These are phyloP conservation scores for Drosophila chauvacae DNA, from an alignment of 1,140 invertebrate genomes.

Conservation along the genomic window DNA sequence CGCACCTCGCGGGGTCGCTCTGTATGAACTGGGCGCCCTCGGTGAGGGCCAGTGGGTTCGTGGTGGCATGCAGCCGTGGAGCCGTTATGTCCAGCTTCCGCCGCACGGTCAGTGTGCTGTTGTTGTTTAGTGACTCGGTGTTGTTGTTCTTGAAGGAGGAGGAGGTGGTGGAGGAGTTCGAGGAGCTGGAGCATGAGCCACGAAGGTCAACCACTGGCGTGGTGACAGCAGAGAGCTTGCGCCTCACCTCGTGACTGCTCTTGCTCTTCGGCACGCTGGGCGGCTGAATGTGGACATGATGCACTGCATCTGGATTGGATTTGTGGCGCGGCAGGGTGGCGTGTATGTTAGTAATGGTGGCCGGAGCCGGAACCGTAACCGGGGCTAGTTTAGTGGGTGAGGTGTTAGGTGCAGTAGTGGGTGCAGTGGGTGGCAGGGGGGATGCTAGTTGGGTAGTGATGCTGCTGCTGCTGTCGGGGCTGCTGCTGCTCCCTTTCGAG, in stretches of 20 bases:
- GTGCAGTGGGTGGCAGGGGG: slow-evolving; percentile 48
- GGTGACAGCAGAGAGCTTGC: slow-evolving; percentile 44
- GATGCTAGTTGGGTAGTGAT: slow-evolving; percentile 35
- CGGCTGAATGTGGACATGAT: slow-evolving; percentile 41
- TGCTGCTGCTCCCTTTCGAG: slow-evolving; percentile 39
- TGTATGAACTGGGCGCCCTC: slow-evolving; percentile 85
- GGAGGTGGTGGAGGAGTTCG: slow-evolving; percentile 23
- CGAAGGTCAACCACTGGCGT: slow-evolving; percentile 7
- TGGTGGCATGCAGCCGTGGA: slow-evolving; percentile 89
- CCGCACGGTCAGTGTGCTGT: slow-evolving; percentile 50
- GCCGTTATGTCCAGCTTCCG: slow-evolving; percentile 88
- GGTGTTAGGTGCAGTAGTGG: slow-evolving; percentile 33
- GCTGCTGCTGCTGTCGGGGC: slow-evolving; percentile 49
- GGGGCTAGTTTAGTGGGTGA: slow-evolving; percentile 20
- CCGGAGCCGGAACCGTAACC: slow-evolving; percentile 33
- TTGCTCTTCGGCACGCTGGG: slow-evolving; percentile 70
- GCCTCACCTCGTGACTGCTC: slow-evolving; percentile 65
- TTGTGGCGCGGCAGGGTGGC: slow-evolving; percentile 59
- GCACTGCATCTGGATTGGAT: slow-evolving; percentile 56
- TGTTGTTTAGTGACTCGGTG: slow-evolving; percentile 43
- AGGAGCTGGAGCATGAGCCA: slow-evolving; percentile 5
- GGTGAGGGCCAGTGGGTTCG: slow-evolving; percentile 87
- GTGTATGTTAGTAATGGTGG: slow-evolving; percentile 77
- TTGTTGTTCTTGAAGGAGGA: slow-evolving; percentile 38
- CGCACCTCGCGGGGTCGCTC: slow-evolving; percentile 71